Evolutionary conservation across 2,113 vertebrate species (phyloP).

Genomic region (Macrotis lagotis): DNA sequence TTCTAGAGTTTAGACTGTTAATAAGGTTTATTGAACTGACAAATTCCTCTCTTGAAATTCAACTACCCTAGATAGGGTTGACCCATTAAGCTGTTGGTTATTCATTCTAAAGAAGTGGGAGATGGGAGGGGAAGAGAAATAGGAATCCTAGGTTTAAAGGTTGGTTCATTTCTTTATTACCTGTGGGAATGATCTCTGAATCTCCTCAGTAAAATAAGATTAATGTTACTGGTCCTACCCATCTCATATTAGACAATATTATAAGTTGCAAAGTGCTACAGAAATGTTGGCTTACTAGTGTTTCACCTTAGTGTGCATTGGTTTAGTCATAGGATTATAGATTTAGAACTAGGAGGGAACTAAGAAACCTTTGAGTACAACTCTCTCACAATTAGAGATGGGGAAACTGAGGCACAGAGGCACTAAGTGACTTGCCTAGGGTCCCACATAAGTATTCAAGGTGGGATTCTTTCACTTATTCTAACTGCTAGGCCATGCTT

Average conservation of each 20-base stretch:
- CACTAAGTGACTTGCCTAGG: not conserved
- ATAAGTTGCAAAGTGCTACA: not conserved
- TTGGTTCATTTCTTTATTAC: not conserved
- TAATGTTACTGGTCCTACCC: not conserved
- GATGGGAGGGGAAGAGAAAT: not conserved
- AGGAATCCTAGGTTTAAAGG: not conserved
- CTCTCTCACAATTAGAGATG: not conserved
- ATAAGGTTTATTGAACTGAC: not conserved
- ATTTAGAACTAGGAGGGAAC: not conserved
- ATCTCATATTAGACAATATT: not conserved
- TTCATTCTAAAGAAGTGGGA: not conserved
- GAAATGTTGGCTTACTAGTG: not conserved
- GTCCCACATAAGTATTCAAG: not conserved
- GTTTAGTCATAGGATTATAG: not conserved
- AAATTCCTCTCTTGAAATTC: not conserved
- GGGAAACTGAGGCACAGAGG: not conserved
- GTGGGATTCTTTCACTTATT: not conserved
- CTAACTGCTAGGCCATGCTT: not conserved
- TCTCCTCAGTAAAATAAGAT: not conserved
- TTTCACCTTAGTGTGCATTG: not conserved
- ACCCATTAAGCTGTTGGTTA: not conserved
- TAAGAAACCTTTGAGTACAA: too few relatives aligned
- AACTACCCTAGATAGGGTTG: not conserved
- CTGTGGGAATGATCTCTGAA: not conserved
- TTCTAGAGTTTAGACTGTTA: not conserved